Conservation (phyloP, 2,113 vertebrate species). For the Gopherus flavomarginatus region DNA sequence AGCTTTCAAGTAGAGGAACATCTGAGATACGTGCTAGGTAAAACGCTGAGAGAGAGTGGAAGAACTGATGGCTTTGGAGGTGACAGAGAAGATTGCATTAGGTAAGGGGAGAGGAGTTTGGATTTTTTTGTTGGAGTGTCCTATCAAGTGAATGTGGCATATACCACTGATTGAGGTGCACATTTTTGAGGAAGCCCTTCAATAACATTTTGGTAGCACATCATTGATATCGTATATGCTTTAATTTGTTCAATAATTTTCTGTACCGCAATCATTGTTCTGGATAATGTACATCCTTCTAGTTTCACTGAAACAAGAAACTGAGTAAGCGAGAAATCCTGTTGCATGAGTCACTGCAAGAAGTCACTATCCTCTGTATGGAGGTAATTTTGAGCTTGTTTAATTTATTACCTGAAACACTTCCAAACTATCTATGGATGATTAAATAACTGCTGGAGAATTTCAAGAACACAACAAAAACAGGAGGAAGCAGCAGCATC, state of each 20-base stretch:
- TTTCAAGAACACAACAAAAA: neutral
- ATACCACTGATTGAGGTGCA: accelerated
- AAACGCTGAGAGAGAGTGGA: neutral
- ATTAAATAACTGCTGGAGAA: neutral
- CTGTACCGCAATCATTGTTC: neutral
- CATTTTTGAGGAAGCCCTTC: accelerated
- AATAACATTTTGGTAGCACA: neutral
- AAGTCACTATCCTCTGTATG: neutral
- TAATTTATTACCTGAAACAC: neutral
- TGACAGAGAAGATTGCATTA: neutral
- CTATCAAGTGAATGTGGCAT: neutral
- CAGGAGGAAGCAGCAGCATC: neutral
- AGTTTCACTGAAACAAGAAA: neutral
- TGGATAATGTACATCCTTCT: neutral
- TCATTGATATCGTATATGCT: neutral
- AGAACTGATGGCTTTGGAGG: neutral
- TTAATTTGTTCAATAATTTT: neutral
- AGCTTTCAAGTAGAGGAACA: neutral
- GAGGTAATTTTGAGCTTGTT: neutral
- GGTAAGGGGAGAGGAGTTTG: neutral
- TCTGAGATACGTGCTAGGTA: neutral
- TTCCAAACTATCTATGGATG: neutral
- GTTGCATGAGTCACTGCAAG: neutral
- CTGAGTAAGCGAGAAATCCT: neutral
- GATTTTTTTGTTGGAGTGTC: neutral